phyloP scores from a whole-genome alignment of 2,113 vertebrate genomes.

The Eretmochelys imbricata region DNA sequence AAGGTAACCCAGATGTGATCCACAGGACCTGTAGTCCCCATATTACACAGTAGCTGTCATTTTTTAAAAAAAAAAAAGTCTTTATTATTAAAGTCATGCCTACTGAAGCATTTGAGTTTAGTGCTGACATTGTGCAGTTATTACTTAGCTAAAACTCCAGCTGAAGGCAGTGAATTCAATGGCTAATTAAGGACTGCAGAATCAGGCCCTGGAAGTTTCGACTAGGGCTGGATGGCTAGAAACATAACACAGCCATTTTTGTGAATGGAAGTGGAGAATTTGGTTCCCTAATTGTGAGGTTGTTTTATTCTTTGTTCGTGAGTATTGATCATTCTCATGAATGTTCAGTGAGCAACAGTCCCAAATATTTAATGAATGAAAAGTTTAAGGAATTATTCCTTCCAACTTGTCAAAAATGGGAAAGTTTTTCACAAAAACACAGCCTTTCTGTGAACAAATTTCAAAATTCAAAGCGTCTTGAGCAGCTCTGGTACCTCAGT shows the following conservation, averaged over 20 bases:
- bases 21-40: neutral
- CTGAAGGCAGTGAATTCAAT: neutral
- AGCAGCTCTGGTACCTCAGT: neutral
- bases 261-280: neutral
- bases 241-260: neutral
- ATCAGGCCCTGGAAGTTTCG: neutral
- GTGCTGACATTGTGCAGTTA: neutral
- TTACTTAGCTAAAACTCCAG: neutral
- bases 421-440: neutral
- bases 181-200: neutral
- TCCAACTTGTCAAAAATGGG: neutral
- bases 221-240: neutral
- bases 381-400: neutral
- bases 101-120: neutral
- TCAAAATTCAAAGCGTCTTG: neutral
- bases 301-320: neutral
- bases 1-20: slow-evolving; percentile 5
- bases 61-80: slow-evolving; percentile 6
- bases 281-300: no score
- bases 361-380: neutral
- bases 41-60: neutral
- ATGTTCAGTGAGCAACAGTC: neutral
- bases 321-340: no score
- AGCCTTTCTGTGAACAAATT: neutral
- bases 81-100: slow-evolving; percentile 17